phyloP scores from a whole-genome alignment of 2,888 invertebrate species.

The Noctua fimbriata region DNA sequence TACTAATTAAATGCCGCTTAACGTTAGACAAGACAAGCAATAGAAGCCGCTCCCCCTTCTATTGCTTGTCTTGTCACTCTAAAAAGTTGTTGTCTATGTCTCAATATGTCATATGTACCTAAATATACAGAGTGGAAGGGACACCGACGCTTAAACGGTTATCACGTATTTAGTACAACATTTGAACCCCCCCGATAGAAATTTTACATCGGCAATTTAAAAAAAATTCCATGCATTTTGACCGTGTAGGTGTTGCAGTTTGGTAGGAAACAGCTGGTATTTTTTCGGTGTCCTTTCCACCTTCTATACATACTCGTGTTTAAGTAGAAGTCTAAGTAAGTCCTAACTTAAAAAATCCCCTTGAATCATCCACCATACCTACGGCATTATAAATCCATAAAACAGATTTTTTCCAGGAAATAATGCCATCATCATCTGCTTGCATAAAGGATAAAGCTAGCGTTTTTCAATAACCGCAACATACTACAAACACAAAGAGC shows the following conservation, averaged over 20 bases:
- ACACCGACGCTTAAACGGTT: no score
- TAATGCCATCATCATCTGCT: slow-evolving; percentile 1
- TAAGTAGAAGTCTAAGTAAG: background rate
- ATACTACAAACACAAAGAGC: slow-evolving; percentile 51
- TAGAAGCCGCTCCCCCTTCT: background rate
- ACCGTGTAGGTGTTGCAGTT: no score
- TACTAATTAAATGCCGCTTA: background rate
- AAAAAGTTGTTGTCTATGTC: no score
- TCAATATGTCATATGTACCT: no score
- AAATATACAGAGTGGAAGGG: no score
- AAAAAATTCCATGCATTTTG: no score
- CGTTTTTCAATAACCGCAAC: slow-evolving; percentile 52
- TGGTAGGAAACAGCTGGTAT: no score
- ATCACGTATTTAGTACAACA: no score
- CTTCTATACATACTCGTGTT: background rate
- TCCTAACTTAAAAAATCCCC: background rate
- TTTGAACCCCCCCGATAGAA: no score
- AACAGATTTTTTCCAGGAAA: background rate
- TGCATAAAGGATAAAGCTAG: slow-evolving; percentile 20
- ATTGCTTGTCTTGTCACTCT: no score
- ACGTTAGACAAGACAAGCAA: background rate
- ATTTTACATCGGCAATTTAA: no score
- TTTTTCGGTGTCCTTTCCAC: no score
- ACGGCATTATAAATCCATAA: background rate
- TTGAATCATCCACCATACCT: background rate